Evolutionary conservation across 1,140 invertebrate genomes (phyloP).

Genomic region (Maniola jurtina): DNA sequence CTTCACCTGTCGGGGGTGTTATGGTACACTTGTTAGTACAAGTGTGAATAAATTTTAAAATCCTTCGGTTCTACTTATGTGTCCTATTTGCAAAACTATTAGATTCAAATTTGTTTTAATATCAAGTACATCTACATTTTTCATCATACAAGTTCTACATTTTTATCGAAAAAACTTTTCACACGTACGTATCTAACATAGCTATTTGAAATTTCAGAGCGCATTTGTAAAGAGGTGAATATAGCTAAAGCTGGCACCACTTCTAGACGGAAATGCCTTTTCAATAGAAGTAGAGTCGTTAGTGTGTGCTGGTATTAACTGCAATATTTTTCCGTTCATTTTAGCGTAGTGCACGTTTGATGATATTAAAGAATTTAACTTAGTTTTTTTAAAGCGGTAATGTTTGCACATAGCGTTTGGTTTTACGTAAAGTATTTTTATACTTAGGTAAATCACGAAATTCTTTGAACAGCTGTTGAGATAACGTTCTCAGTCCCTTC

Average conservation of each 20-base stretch:
- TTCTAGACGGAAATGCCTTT: constrained; percentile 66
- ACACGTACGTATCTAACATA: constrained; percentile 32
- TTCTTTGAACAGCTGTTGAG: too few relatives aligned
- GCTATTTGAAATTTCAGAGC: constrained; percentile 48
- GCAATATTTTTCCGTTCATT: constrained; percentile 35
- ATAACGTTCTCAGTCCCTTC: too few relatives aligned
- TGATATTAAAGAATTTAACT: neutral
- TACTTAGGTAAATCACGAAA: too few relatives aligned
- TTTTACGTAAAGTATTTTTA: too few relatives aligned
- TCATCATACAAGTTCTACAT: neutral
- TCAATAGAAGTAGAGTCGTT: constrained; percentile 48
- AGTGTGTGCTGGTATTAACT: constrained; percentile 29
- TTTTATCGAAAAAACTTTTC: constrained; percentile 28
- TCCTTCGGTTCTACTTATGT: constrained; percentile 4
- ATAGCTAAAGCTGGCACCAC: constrained; percentile 50
- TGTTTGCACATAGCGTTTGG: too few relatives aligned
- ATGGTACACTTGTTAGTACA: too few relatives aligned
- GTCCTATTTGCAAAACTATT: constrained; percentile 3
- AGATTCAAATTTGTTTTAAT: constrained; percentile 10
- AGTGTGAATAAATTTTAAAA: constrained; percentile 2
- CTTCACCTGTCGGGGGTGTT: too few relatives aligned
- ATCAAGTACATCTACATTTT: neutral
- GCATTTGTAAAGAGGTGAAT: constrained; percentile 59
- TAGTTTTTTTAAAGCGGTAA: too few relatives aligned
- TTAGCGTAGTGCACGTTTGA: constrained; percentile 13